Base-by-base conservation (phyloP, 2,113 vertebrate genomes). In the Sardina pilchardus region DNA sequence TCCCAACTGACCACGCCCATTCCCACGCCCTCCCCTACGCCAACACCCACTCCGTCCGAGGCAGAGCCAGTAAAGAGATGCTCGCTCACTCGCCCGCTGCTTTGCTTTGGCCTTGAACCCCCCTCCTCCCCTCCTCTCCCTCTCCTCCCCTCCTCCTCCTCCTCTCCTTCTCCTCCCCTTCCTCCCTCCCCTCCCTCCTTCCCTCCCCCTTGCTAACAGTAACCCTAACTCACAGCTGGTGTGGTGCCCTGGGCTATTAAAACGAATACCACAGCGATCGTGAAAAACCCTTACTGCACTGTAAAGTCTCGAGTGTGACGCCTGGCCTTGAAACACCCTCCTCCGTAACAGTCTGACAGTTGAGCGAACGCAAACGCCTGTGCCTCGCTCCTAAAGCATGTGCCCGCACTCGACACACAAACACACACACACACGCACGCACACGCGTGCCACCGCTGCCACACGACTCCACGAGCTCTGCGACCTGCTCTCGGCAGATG, bases 31-130 rank as follows among this genome's bases (percentile, higher is more conserved):
- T 89, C 89, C 59, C 90, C 84, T 71, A 48, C 85, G 44, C 24
- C 83, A 14, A 86, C 59, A 1, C 86, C 88, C 47, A 84, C 48
- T 36, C 67, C 47, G 0, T 84, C 84, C 0, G 88, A 91, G 45
- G 87, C 81, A 53, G 89, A 93, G 36, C 89, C 92, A 89, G 92
- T 93, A 92, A 94, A 92, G 45, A 78, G 63, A 89, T 30, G 89
- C 0, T 75, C 7, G 5, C 67, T 42, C 19, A 89, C 0, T 75
- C 7, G 5, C 67, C 36, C 19, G 39, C 53, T 48, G 39, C 19
- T 90, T 67, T 45, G 82, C 75, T 87, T 67, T 90, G 86, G 43
- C 21, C 81, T 88, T 81, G 45, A 26, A 82, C 39, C 2, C 21
- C 26, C 34, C 36, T 4, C 21, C 14, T 14, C 45, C 36, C 84